Conservation (phyloP, 2,888 invertebrate species). For the Ennomos erosarius region DNA sequence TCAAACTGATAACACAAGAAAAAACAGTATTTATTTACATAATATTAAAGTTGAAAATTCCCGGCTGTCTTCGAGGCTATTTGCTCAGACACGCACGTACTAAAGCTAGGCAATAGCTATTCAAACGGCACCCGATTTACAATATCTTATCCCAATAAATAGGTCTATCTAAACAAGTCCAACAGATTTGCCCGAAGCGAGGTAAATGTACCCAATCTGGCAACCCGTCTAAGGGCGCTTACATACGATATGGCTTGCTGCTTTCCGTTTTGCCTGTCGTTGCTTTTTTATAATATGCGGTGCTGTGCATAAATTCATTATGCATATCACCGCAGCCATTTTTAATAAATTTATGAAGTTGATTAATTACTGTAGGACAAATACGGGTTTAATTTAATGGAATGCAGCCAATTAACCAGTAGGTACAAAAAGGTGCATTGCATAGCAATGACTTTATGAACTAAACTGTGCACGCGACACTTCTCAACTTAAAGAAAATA, state of each 20-base stretch:
- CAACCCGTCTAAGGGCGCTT: not conserved
- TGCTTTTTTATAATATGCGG: too few relatives aligned
- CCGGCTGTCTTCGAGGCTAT: slow-evolving; percentile 5
- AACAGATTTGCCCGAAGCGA: slow-evolving; percentile 16
- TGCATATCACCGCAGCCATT: too few relatives aligned
- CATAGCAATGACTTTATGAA: too few relatives aligned
- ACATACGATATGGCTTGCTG: not conserved
- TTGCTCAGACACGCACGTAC: slow-evolving; percentile 21
- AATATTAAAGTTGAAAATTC: slow-evolving; percentile 7
- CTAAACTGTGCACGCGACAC: too few relatives aligned
- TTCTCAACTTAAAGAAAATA: too few relatives aligned
- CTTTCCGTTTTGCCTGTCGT: too few relatives aligned
- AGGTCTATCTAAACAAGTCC: slow-evolving; percentile 24
- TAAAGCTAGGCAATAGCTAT: slow-evolving; percentile 27
- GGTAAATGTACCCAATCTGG: slow-evolving; percentile 14
- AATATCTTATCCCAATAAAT: slow-evolving; percentile 30
- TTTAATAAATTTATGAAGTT: too few relatives aligned
- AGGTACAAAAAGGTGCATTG: too few relatives aligned
- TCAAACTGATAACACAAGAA: not conserved
- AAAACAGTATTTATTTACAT: slow-evolving; percentile 6
- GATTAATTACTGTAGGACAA: too few relatives aligned
- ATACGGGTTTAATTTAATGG: too few relatives aligned
- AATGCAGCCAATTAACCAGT: too few relatives aligned
- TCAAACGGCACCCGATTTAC: slow-evolving; percentile 27
- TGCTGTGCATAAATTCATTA: too few relatives aligned